phyloP scores from a whole-genome alignment of 2,113 vertebrate genomes.

The Ia io region DNA sequence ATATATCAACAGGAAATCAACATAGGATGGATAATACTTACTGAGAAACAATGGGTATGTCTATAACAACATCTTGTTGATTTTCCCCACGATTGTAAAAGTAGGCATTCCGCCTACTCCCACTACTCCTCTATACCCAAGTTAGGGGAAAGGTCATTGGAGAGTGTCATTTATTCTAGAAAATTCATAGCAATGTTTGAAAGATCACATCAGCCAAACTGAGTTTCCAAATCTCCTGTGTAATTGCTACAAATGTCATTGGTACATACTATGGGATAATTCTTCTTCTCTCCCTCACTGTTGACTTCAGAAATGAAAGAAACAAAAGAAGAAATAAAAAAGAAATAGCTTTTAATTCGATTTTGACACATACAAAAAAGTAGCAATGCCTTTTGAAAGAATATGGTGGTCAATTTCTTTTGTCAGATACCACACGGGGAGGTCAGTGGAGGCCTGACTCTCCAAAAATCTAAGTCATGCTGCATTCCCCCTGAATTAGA shows the following conservation, averaged over 20 bases:
- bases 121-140: not conserved
- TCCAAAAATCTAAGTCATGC: not conserved
- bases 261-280: not conserved
- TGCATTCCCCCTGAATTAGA: not conserved
- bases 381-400: slow-evolving; percentile 37
- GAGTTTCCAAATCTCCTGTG: not conserved
- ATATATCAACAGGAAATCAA: not conserved
- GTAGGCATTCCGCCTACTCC: not conserved
- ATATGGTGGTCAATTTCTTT: not conserved
- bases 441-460: not conserved
- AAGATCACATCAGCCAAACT: not conserved
- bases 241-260: not conserved
- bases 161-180: not conserved
- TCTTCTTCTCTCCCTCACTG: not conserved
- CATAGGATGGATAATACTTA: not conserved
- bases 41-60: not conserved
- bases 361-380: slow-evolving; percentile 10
- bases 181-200: slow-evolving; percentile 9
- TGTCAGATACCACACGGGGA: not conserved
- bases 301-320: slow-evolving; percentile 1
- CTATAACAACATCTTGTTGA: not conserved
- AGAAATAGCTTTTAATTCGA: not conserved
- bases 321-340: not conserved
- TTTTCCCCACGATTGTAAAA: not conserved
- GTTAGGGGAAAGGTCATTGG: not conserved